phyloP scores from a whole-genome alignment of 2,888 invertebrate genomes.

The Cynaeus angustus region DNA sequence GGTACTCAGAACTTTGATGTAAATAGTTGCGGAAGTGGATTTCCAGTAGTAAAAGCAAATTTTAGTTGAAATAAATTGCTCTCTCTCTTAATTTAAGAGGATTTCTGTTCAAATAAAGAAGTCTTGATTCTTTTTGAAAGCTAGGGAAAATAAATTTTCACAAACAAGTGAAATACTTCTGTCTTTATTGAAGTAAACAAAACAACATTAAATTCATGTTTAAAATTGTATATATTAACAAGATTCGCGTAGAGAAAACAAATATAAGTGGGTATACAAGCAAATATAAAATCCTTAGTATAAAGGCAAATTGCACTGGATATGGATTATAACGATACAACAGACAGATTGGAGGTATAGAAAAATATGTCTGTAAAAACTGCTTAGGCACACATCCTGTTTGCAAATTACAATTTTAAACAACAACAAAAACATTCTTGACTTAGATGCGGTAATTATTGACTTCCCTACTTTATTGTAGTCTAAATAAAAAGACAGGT shows the following conservation, averaged over 20 bases:
- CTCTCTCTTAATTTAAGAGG: too few species aligned
- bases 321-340: neutral
- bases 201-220: slow-evolving; percentile 1
- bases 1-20: too few species aligned
- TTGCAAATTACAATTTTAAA: slow-evolving; percentile 2
- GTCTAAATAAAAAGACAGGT: neutral
- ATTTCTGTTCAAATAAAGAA: too few species aligned
- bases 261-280: neutral
- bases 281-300: slow-evolving; percentile 1
- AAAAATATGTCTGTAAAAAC: slow-evolving; percentile 9
- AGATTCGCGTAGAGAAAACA: slow-evolving; percentile 4
- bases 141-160: too few species aligned
- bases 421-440: neutral
- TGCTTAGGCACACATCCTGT: slow-evolving; percentile 11
- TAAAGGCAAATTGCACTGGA: neutral
- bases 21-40: too few species aligned
- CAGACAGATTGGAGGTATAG: neutral
- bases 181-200: neutral
- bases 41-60: too few species aligned
- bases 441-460: neutral
- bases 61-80: too few species aligned
- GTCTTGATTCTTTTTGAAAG: too few species aligned
- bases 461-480: neutral
- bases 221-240: slow-evolving; percentile 10
- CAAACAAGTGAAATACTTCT: too few species aligned